Evolutionary conservation across 2,888 invertebrate genomes (phyloP).

Genomic region (Anthrax anthrax): DNA sequence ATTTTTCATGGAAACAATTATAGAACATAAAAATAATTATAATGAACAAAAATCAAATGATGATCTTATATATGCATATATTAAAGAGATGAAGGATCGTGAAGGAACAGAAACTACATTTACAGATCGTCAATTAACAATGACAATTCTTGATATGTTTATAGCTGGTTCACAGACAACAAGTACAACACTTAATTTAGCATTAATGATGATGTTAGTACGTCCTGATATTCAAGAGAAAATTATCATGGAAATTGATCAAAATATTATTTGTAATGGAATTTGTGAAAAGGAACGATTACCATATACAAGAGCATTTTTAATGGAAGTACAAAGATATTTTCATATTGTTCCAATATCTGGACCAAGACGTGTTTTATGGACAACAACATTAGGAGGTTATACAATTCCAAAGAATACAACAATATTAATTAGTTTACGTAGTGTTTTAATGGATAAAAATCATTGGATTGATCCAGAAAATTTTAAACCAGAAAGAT

Average conservation of each 20-base stretch:
- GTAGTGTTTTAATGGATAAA: constrained; percentile 42
- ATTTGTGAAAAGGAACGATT: constrained; percentile 34
- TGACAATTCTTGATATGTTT: constrained; percentile 52
- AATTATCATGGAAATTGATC: constrained; percentile 40
- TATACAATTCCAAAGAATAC: constrained; percentile 42
- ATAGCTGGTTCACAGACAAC: constrained; percentile 53
- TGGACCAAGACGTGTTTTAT: constrained; percentile 41
- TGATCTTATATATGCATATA: constrained; percentile 49
- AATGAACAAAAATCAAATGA: constrained; percentile 32
- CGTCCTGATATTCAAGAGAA: constrained; percentile 43
- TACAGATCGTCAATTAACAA: constrained; percentile 46
- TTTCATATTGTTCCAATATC: constrained; percentile 40
- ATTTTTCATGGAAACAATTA: constrained; percentile 42
- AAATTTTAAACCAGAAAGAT: constrained; percentile 48
- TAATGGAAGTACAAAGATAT: constrained; percentile 42
- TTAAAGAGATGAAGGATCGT: constrained; percentile 42
- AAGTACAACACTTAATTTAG: constrained; percentile 45
- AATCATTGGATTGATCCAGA: constrained; percentile 46
- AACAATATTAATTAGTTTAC: constrained; percentile 38
- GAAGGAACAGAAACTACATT: constrained; percentile 19
- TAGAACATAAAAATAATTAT: constrained; percentile 39
- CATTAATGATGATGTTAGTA: constrained; percentile 43
- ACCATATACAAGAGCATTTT: constrained; percentile 40
- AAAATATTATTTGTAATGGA: constrained; percentile 21
- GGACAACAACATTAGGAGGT: constrained; percentile 38